Base-by-base conservation (phyloP, 2,113 vertebrate species). In the Amphiprion ocellaris region DNA sequence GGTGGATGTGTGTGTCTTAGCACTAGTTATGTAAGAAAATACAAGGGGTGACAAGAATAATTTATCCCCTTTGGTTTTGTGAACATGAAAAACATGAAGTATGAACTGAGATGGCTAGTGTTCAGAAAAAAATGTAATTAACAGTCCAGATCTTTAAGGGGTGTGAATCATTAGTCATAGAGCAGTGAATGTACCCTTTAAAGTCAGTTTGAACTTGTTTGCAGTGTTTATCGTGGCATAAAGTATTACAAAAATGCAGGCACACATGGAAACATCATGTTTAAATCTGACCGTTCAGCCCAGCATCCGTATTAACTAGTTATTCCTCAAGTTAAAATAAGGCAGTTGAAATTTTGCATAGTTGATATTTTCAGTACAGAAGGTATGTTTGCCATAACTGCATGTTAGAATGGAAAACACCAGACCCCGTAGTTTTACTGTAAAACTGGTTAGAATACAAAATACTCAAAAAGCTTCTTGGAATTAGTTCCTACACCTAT, bases 321-420 rank as follows among this genome's bases (percentile, higher is more conserved):
- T 80, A 88, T 81, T 83, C 65, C 76, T 87, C 11, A 44, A 78
- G 70, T 71, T 70, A 78, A 75, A 78, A 84, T 41, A 90, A 91
- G 74, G 81, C 83, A 83, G 74, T 55, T 69, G 55, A 75, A 26
- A 87, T 79, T 89, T 94, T 94, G 94, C 93, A 94, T 93, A 94
- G 92, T 69, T 87, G 56, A 83, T 87, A 78, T 87, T 72, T 82
- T 77, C 81, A 73, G 59, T 79, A 81, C 56, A 77, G 50, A 76
- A 59, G 49, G 4, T 37, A 75, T 59, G 53, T 54, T 39, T 37
- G 73, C 63, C 30, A 53, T 73, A 72, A 79, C 82, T 72, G 77
- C 69, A 55, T 55, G 54, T 23, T 65, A 71, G 15, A 53, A 41
- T 69, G 56, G 67, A 79, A 89, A 82, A 85, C 66, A 74, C 79